Evolutionary conservation across 1,140 invertebrate genomes (phyloP), one percentile per base, ranked within the genome.

Genomic region (Bombus vancouverensis): DNA sequence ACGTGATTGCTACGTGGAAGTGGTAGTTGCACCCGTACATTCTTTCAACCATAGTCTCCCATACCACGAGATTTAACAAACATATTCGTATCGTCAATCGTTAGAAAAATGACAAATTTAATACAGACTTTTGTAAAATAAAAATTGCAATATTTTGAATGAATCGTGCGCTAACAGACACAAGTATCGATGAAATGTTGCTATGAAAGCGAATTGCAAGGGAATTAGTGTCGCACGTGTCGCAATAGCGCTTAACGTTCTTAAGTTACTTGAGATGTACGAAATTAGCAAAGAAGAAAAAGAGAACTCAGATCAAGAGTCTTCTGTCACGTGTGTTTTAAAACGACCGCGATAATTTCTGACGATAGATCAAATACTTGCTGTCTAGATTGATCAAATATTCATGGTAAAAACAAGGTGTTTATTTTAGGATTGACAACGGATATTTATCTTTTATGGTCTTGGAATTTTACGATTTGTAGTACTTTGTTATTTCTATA

Each of bases 1-100:
- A 79, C 68, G 83, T 86, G 88, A 82, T 47, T 85, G 73, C 3
- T 62, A 85, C 77, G 22, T 62, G 82, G 4, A 87, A 87, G 42
- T 87, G 77, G 71, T 83, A 83, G 28, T 44, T 71, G 44, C 0
- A 53, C 47, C 18, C 57, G 59, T 76, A 74, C 28, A 18, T 34
- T 53, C 32, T 34, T 65, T 74, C 62, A 59, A 22, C 15, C 44
- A 22, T 81, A 84, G 37, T 53, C 32, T 39, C 47, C 74, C 71
- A 65, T 82, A 3, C 22, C 42, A 34, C 32, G 59, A 65, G 73
- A 86, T 76, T 47, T 44, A 22, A 0, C 65, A 68, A 59, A 65
- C 22, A 0, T 47, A 3, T 2, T 39, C 9, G 12, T 18, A 22
- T 65, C 28, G 15, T 22, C 4, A 34, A 28, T 47, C 1, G 9